A percentile compares a stretch with the other conserved stretches of the same genome.
Evolutionary conservation across 2,113 vertebrate genomes (phyloP).

Genomic region (Hemiscyllium ocellatum): DNA sequence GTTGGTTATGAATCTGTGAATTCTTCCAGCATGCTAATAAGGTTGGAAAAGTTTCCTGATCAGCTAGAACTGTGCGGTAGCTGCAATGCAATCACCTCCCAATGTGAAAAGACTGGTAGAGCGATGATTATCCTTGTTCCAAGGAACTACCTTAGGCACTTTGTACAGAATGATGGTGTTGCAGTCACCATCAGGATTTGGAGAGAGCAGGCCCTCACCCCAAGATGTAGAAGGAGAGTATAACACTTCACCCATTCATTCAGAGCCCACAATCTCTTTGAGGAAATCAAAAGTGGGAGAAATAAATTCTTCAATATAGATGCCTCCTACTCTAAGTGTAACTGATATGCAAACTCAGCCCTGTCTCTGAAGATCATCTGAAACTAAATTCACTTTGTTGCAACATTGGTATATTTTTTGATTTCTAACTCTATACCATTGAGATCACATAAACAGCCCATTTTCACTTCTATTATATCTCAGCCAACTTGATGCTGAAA

Average conservation of each 20-base stretch:
- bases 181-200: no score
- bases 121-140: no score
- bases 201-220: not conserved
- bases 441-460: not conserved
- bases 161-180: not conserved
- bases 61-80: no score
- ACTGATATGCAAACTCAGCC: not conserved
- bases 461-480: not conserved
- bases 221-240: not conserved
- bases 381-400: not conserved
- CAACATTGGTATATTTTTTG: not conserved
- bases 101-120: no score
- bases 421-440: not conserved
- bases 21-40: no score
- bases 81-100: no score
- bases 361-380: not conserved
- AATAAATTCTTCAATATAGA: no score
- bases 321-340: not conserved
- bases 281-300: not conserved
- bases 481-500: not conserved
- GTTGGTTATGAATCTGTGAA: no score
- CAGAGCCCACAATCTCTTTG: not conserved
- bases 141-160: not conserved
- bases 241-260: not conserved
- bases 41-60: no score